These are phyloP conservation scores for Ameiurus melas DNA, from an alignment of 2,113 vertebrate species.

Conservation along the genomic window DNA sequence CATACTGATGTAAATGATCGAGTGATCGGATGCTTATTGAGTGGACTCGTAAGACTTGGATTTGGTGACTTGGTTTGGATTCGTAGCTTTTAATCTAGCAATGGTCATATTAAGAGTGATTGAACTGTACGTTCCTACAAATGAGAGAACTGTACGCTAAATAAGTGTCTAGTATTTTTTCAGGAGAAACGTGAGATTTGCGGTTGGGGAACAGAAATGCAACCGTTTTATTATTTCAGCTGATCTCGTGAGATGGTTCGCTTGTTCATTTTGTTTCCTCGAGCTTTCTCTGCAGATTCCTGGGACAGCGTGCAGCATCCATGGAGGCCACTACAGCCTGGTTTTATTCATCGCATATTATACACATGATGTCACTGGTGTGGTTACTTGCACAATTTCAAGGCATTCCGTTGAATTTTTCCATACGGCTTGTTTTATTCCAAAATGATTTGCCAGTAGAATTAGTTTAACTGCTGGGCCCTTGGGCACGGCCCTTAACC, in stretches of 20 bases:
- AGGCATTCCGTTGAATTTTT: not conserved
- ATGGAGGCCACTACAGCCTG: not conserved
- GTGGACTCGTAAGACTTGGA: not conserved
- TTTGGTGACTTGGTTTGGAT: not conserved
- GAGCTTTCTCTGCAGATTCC: not conserved
- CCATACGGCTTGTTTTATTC: not conserved
- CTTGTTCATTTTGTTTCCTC: not conserved
- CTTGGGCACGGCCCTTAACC: too few relatives aligned
- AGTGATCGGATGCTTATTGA: not conserved
- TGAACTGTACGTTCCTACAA: not conserved
- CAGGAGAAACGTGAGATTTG: not conserved
- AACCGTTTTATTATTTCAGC: not conserved
- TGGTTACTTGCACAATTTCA: not conserved
- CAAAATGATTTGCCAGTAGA: not conserved
- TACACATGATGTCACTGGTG: not conserved
- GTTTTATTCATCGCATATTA: not conserved
- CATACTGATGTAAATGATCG: not conserved
- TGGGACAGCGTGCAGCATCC: not conserved
- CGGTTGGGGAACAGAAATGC: not conserved
- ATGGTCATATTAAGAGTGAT: not conserved
- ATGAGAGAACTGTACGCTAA: not conserved
- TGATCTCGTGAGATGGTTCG: not conserved
- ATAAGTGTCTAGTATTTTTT: not conserved
- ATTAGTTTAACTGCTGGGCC: not conserved
- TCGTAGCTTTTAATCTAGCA: not conserved